Evolutionary conservation across 2,888 invertebrate genomes (phyloP).

Genomic region (Eilema caniola): DNA sequence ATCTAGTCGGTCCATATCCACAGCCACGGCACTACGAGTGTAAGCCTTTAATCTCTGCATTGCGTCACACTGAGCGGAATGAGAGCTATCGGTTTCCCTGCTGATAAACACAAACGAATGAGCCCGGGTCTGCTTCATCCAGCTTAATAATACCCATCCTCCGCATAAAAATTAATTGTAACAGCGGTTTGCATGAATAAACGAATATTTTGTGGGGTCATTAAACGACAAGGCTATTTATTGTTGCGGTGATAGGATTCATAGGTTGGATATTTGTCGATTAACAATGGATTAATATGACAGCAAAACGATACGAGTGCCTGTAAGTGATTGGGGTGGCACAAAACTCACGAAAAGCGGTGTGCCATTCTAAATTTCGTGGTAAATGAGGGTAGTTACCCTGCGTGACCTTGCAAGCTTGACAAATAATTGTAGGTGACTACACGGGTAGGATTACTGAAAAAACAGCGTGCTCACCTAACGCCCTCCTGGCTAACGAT

Average conservation of each 20-base stretch:
- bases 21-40: slow-evolving; percentile 72
- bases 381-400: slow-evolving; percentile 59
- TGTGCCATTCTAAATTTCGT: slow-evolving; percentile 53
- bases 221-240: slow-evolving; percentile 64
- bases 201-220: slow-evolving; percentile 64
- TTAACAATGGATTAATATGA: slow-evolving; percentile 64
- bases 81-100: slow-evolving; percentile 82
- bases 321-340: slow-evolving; percentile 44
- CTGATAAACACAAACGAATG: slow-evolving; percentile 84
- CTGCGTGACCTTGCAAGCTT: slow-evolving; percentile 63
- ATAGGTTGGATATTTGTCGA: slow-evolving; percentile 60
- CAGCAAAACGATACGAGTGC: slow-evolving; percentile 32
- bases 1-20: slow-evolving; percentile 73
- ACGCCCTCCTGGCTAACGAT: slow-evolving; percentile 84
- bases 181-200: slow-evolving; percentile 57
- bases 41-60: slow-evolving; percentile 85
- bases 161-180: slow-evolving; percentile 79
- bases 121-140: slow-evolving; percentile 63
- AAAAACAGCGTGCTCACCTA: slow-evolving; percentile 82
- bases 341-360: slow-evolving; percentile 41
- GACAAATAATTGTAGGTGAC: slow-evolving; percentile 72
- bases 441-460: slow-evolving; percentile 79
- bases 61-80: slow-evolving; percentile 83
- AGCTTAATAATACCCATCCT: slow-evolving; percentile 73
- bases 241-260: slow-evolving; percentile 72